phyloP scores from a whole-genome alignment of 2,113 vertebrate species.

The Stictonetta naevosa region DNA sequence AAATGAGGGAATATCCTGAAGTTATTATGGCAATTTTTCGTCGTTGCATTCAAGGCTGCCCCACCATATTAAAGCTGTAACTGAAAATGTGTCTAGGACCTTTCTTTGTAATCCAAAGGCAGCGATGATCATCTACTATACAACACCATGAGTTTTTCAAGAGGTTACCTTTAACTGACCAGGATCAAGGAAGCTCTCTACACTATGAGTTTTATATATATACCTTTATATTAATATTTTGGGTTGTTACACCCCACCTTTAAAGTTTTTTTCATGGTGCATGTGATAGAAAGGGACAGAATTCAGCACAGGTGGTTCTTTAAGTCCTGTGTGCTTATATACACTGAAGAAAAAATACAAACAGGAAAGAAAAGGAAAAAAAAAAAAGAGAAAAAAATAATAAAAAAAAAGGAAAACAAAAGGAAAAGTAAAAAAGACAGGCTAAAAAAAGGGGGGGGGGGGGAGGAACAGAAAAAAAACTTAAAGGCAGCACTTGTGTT shows the following conservation, averaged over 20 bases:
- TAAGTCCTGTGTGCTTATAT: background rate
- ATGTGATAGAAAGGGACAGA: background rate
- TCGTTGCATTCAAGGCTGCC: background rate
- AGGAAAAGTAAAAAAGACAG: background rate
- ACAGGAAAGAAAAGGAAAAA: background rate
- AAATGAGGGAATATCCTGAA: background rate
- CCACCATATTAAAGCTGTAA: background rate
- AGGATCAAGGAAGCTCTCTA: background rate
- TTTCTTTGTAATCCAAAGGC: background rate
- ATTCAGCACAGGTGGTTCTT: background rate
- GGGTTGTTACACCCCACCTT: background rate
- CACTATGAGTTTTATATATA: background rate
- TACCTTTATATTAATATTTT: background rate
- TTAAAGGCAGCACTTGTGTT: background rate
- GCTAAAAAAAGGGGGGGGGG: fast-evolving
- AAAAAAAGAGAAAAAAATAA: too few species aligned
- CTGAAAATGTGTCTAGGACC: background rate
- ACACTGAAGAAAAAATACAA: background rate
- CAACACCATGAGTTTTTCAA: background rate
- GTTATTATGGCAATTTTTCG: background rate
- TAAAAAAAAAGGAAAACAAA: too few species aligned
- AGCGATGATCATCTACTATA: background rate
- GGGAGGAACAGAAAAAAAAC: background rate
- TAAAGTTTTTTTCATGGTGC: background rate
- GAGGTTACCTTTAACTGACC: background rate